Percentiles rank a stretch among this genome's conserved stretches.
Evolutionary conservation across 2,888 invertebrate species (phyloP).

Genomic region (Leucophora obtusa): DNA sequence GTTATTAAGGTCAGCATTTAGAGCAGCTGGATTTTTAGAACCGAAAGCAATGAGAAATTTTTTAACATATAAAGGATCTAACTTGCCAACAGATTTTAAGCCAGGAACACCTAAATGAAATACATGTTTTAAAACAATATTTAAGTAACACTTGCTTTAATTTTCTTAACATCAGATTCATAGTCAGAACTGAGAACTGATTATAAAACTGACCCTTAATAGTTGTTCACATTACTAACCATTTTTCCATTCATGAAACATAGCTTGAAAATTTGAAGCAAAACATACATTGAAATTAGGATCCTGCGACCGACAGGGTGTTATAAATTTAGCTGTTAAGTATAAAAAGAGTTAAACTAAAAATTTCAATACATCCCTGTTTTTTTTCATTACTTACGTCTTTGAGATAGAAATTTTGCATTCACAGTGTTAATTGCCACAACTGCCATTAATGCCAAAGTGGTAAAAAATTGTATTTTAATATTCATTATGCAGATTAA

Average conservation of each 20-base stretch:
- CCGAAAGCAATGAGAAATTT: slow-evolving; percentile 19
- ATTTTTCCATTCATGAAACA: slow-evolving; percentile 43
- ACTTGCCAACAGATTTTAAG: slow-evolving; percentile 78
- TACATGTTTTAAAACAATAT: no score
- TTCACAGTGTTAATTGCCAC: background rate
- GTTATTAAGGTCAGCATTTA: slow-evolving; percentile 38
- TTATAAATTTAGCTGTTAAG: slow-evolving; percentile 61
- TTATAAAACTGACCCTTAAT: no score
- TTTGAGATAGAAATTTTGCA: slow-evolving; percentile 36
- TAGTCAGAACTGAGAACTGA: no score
- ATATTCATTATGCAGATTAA: slow-evolving; percentile 9
- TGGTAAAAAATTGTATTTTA: background rate
- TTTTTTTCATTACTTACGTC: slow-evolving; percentile 45
- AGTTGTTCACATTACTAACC: slow-evolving; percentile 45
- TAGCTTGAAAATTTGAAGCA: background rate
- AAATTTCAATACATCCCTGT: background rate
- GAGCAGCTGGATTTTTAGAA: slow-evolving; percentile 56
- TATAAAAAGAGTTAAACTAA: background rate
- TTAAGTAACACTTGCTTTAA: background rate
- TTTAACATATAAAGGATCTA: slow-evolving; percentile 80
- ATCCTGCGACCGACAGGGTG: slow-evolving; percentile 41
- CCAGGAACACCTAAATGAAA: slow-evolving; percentile 66
- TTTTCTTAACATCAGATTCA: no score
- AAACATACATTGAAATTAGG: background rate
- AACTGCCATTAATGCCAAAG: slow-evolving; percentile 5